Conservation (phyloP, 2,797 vertebrate genomes). For the Trichosurus vulpecula region DNA sequence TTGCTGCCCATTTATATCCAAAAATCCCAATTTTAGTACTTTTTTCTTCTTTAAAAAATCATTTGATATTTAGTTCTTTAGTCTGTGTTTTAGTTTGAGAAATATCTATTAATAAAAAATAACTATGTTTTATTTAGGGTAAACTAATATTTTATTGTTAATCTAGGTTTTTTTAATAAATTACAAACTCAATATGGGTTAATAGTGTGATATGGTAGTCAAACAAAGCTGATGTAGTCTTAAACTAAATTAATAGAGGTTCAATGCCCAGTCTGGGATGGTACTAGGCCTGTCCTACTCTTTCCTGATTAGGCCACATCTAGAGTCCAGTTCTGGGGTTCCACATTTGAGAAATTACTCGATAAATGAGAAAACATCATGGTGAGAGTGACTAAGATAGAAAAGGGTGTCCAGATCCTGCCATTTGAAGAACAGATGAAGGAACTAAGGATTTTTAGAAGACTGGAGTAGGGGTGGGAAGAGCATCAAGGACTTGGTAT, state of each 20-base stretch:
- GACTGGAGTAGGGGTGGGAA: not conserved
- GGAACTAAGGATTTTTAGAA: not conserved
- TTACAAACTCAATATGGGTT: not conserved
- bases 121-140: not conserved
- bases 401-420: not conserved
- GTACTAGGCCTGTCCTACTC: not conserved
- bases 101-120: not conserved
- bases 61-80: not conserved
- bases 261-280: not conserved
- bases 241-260: not conserved
- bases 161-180: not conserved
- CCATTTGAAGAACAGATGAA: not conserved
- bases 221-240: not conserved
- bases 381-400: not conserved
- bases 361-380: not conserved
- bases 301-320: conserved; percentile 13
- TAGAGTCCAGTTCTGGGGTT: conserved; percentile 2
- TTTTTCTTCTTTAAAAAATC: not conserved
- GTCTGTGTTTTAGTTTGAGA: not conserved
- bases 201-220: not conserved
- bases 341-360: conserved; percentile 22
- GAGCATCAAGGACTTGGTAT: not conserved
- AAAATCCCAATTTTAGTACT: not conserved
- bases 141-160: not conserved
- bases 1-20: not conserved